These are phyloP conservation scores for Anarhynchus alexandrinus DNA, from an alignment of 2,113 vertebrate species.

Conservation along the genomic window DNA sequence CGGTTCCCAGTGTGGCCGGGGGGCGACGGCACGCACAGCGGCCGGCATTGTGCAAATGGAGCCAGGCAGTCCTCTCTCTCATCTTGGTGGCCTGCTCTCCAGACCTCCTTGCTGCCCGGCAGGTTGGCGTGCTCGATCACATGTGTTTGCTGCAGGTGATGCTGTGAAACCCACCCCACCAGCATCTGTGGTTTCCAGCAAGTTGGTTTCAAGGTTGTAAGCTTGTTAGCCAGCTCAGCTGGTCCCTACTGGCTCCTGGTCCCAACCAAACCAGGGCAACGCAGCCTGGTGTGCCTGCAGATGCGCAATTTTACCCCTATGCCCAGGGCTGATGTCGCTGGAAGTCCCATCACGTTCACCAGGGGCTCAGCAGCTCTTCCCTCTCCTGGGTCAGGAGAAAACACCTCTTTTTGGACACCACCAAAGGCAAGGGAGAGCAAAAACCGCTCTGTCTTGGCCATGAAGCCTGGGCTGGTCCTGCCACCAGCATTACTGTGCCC, in stretches of 20 bases:
- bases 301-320: rapidly evolving
- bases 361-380: not conserved
- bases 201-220: not conserved
- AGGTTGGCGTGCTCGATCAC: rapidly evolving
- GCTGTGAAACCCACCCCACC: not conserved
- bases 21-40: not conserved
- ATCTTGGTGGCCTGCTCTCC: not conserved
- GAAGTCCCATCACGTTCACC: not conserved
- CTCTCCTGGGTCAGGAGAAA: not conserved
- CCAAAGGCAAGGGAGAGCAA: not conserved
- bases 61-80: not conserved
- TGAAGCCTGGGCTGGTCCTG: not conserved
- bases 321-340: not conserved
- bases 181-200: not conserved
- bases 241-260: not conserved
- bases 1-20: not conserved
- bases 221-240: not conserved
- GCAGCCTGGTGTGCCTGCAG: rapidly evolving
- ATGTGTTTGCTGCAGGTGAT: not conserved
- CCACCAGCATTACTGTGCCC: not conserved
- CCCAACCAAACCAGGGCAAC: not conserved
- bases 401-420: not conserved
- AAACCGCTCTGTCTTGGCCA: rapidly evolving
- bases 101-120: not conserved
- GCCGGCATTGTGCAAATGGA: not conserved